Base-by-base conservation (phyloP, 1,140 invertebrate species). In the Lucilia cuprina region DNA sequence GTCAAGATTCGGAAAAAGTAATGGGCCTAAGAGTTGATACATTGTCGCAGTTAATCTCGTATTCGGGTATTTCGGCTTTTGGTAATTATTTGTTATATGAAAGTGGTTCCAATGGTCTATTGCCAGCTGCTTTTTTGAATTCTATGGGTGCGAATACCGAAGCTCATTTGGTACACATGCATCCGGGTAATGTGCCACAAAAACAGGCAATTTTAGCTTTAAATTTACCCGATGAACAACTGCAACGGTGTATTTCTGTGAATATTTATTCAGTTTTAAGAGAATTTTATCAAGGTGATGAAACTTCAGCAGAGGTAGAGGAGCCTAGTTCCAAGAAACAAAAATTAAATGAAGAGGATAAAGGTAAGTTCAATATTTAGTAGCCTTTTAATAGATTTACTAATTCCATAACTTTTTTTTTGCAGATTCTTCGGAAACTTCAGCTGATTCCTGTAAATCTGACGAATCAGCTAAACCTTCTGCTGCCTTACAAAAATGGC, bases 31-130 rank as follows among this genome's bases (percentile, higher is more conserved):
- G 98, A 82, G 93, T 96, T 85, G 98, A 99, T 87, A 95, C 96
- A 9, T 91, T 99, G 19, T 95, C 96, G 8, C 97, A 98, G 91
- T 94, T 99, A 50, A 92, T 98, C 35, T 95, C 95, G 0, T 94
- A 95, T 86, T 93, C 94, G 4, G 97, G 98, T 89, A 93, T 99
- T 1, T 94, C 94, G 87, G 93, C 94, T 4, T 93, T 95, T 86
- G 96, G 96, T 2, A 94, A 93, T 75, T 96, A 96, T 91, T 91
- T 98, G 78, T 91, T 99, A 0, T 97, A 98, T 89, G 98, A 99
- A 87, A 96, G 95, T 86, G 96, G 96, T 21, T 96, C 95, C 74
- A 94, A 94, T 87, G 98, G 97, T 0, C 91, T 99, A 47, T 89
- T 97, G 17, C 93, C 96, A 41, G 96, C 97, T 0, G 94, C 96